Conservation (phyloP, 2,888 invertebrate genomes). For the Stratiomys singularior region DNA sequence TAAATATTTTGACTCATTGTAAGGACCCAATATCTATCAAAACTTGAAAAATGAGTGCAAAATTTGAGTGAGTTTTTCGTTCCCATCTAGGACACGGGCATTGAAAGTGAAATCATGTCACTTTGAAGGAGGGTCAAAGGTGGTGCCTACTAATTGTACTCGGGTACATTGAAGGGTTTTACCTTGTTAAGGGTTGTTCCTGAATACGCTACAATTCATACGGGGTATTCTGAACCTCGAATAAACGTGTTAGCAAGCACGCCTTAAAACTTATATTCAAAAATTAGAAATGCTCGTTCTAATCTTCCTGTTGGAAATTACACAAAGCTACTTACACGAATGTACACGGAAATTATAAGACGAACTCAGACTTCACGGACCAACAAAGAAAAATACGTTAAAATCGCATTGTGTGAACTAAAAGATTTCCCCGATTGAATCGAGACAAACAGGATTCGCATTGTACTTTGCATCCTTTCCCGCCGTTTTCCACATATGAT, state of each 20-base stretch:
- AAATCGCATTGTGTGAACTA: neutral
- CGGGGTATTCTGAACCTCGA: neutral
- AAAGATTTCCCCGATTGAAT: neutral
- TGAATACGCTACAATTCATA: neutral
- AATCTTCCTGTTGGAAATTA: too few species aligned
- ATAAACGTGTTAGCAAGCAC: constrained; percentile 2
- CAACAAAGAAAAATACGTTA: neutral
- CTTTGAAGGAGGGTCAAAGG: constrained; percentile 39
- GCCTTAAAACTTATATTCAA: neutral
- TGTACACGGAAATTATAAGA: neutral
- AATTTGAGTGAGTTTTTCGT: constrained; percentile 13
- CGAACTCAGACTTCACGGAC: neutral
- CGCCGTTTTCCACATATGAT: neutral
- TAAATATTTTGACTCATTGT: neutral
- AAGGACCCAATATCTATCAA: neutral
- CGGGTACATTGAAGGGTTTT: constrained; percentile 4
- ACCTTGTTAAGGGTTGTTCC: neutral
- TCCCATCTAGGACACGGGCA: neutral
- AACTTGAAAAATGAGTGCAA: constrained; percentile 15
- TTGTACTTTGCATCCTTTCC: constrained; percentile 1
- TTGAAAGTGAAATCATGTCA: neutral
- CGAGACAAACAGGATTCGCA: constrained; percentile 38
- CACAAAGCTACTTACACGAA: too few species aligned
- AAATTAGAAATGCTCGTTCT: neutral
- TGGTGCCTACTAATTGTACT: constrained; percentile 25